Base-by-base conservation (phyloP, 2,888 invertebrate species). In the Sericinus montela region DNA sequence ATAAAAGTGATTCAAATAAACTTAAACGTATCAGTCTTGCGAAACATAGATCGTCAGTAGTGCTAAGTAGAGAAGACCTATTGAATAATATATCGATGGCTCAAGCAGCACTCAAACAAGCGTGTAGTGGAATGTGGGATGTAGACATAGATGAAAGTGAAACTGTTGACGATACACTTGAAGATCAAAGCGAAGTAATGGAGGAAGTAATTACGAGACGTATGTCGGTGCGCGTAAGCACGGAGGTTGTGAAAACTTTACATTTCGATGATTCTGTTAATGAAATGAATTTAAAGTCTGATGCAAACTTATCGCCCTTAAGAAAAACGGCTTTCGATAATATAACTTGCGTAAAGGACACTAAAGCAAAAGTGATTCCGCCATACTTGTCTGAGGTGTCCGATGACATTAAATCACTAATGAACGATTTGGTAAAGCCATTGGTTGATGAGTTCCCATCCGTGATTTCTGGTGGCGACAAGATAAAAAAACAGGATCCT, bases 361-460 rank as follows among this genome's bases (percentile, higher is more conserved):
- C 23, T 3, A 80, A 78, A 54, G 46, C 53, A 0, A 76, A 72
- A 55, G 85, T 84, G 0, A 87, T 88, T 28, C 88, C 87, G 0
- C 57, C 66, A 0, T 82, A 72, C 46, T 56, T 80, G 38, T 72
- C 70, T 51, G 73, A 79, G 6, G 72, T 81, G 0, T 65, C 79
- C 0, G 77, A 83, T 8, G 74, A 68, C 1, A 59, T 87, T 0
- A 87, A 88, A 45, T 69, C 73, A 1, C 58, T 87, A 1, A 84
- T 87, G 83, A 56, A 62, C 1, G 88, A 88, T 57, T 59, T 87
- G 15, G 76, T 82, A 0, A 86, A 88, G 48, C 88, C 88, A 0
- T 66, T 69, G 40, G 62, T 67, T 0, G 83, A 85, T 19, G 55
- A 57, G 0, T 6, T 70, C 25, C 78, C 80, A 0, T 77, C 70